These are phyloP conservation scores for Zophobas atratus DNA, from an alignment of 1,140 invertebrate genomes.

Conservation along the genomic window DNA sequence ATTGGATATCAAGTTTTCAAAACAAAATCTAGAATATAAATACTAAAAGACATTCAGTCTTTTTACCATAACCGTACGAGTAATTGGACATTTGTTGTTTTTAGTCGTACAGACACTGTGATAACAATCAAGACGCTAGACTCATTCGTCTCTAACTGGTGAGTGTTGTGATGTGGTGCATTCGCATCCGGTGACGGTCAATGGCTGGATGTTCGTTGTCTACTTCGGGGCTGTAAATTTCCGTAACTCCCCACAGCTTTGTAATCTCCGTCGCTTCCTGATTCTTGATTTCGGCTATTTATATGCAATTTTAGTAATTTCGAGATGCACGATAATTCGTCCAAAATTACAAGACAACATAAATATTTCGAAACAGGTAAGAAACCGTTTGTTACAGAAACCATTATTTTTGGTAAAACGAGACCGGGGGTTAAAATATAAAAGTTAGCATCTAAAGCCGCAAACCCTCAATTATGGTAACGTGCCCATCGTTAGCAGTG, in stretches of 20 bases:
- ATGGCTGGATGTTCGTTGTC: constrained; percentile 48
- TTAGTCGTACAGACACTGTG: constrained; percentile 12
- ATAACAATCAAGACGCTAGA: background rate
- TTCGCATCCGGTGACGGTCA: constrained; percentile 57
- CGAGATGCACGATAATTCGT: background rate
- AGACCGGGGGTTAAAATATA: background rate
- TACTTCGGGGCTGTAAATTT: background rate
- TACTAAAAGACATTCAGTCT: too few species aligned
- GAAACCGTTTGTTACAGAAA: too few species aligned
- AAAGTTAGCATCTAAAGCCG: constrained; percentile 1
- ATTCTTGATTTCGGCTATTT: too few species aligned
- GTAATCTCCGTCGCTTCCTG: too few species aligned
- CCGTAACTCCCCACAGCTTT: background rate
- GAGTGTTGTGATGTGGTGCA: constrained; percentile 44
- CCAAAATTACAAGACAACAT: background rate
- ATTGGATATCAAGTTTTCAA: too few species aligned
- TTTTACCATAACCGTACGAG: too few species aligned
- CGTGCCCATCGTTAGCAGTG: constrained; percentile 22
- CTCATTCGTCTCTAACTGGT: constrained; percentile 2
- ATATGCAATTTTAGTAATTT: background rate
- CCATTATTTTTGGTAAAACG: background rate
- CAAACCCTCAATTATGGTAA: background rate
- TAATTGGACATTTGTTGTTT: too few species aligned
- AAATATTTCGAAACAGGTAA: too few species aligned
- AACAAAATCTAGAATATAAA: too few species aligned